phyloP scores from a whole-genome alignment of 2,113 vertebrate genomes.

The Glaucidium brasilianum region DNA sequence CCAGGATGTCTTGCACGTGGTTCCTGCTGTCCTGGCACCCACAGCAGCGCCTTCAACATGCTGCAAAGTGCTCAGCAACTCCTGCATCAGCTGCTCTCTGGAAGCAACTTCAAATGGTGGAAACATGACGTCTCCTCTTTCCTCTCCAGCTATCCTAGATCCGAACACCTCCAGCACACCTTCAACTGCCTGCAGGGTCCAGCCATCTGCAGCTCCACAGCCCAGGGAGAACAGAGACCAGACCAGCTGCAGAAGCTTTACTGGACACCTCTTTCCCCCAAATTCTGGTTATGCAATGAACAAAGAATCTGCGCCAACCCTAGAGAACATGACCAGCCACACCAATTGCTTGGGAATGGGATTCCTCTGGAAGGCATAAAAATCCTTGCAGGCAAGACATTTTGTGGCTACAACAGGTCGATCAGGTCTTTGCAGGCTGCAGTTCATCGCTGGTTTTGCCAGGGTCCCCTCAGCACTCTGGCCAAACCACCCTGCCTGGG shows the following conservation, averaged over 20 bases:
- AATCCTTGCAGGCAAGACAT: not conserved
- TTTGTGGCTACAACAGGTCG: not conserved
- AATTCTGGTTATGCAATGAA: not conserved
- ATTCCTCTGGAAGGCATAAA: not conserved
- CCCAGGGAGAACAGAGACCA: not conserved
- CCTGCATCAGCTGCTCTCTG: not conserved
- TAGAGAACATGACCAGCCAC: not conserved
- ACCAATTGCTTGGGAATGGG: accelerated
- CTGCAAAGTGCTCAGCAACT: not conserved
- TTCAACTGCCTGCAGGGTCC: not conserved
- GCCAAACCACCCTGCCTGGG: not conserved
- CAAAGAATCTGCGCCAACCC: not conserved
- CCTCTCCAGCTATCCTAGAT: not conserved
- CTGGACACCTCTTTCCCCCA: not conserved
- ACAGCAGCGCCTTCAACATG: accelerated
- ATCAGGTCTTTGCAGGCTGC: not conserved
- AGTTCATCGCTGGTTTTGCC: not conserved
- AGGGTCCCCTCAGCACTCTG: not conserved
- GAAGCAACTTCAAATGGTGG: not conserved
- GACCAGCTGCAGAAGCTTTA: not conserved
- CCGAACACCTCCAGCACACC: accelerated
- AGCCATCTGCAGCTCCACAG: not conserved
- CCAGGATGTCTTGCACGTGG: not conserved
- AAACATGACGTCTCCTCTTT: not conserved
- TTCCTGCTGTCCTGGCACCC: not conserved